phyloP scores from a whole-genome alignment of 23 tunicate species.

The Trididemnum clinides region DNA sequence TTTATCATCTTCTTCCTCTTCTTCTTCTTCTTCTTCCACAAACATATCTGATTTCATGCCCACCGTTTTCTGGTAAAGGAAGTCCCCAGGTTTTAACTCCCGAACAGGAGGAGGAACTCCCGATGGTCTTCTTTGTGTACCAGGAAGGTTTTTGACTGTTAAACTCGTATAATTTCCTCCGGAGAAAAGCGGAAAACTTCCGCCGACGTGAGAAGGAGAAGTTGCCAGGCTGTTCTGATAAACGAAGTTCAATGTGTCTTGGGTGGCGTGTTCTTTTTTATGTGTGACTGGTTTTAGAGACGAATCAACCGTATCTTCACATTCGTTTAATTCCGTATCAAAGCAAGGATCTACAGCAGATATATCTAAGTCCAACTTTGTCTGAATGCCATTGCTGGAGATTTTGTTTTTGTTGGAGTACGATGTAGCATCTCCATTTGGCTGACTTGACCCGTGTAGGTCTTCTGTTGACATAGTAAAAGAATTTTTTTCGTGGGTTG shows the following conservation, averaged over 20 bases:
- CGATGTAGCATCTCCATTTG: not conserved
- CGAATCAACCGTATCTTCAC: not conserved
- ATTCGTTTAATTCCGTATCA: constrained; percentile 6
- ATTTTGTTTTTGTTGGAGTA: no score
- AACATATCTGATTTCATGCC: not conserved
- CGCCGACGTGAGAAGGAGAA: constrained; percentile 35
- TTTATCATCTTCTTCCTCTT: not conserved
- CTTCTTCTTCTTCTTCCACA: not conserved
- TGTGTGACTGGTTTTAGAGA: constrained; percentile 11
- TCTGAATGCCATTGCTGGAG: no score
- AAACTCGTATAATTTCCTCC: not conserved
- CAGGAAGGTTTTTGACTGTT: not conserved
- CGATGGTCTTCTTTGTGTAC: constrained; percentile 58
- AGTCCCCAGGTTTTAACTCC: constrained; percentile 54
- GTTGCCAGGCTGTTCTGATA: constrained; percentile 50
- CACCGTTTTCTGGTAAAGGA: constrained; percentile 17
- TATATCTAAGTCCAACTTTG: no score
- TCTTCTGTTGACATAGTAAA: not conserved
- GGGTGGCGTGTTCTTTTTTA: constrained; percentile 49
- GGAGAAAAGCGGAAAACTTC: constrained; percentile 22
- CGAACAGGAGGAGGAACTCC: constrained; percentile 82
- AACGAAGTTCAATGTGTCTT: constrained; percentile 71
- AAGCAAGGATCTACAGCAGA: no score
- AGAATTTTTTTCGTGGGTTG: no score
- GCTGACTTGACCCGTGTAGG: not conserved